Conservation (phyloP, 2,113 vertebrate species). For the Aphelocoma coerulescens region DNA sequence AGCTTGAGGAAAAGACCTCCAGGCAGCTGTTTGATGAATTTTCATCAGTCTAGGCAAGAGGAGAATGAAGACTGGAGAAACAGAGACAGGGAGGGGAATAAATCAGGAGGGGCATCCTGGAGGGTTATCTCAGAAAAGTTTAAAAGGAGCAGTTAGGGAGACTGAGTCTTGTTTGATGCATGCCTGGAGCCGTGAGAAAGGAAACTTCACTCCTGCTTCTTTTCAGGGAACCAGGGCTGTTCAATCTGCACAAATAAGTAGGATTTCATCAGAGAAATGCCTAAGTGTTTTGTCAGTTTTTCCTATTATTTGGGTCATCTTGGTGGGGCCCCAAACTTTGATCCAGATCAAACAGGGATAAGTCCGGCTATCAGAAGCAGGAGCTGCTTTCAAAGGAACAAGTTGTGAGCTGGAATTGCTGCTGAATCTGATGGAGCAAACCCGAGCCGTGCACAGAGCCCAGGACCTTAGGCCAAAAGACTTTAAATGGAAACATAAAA, state of each 20-base stretch:
- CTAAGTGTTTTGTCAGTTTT: conserved; percentile 17
- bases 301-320: conserved; percentile 3
- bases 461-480: conserved; percentile 15
- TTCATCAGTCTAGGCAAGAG: not conserved
- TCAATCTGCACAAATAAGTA: not conserved
- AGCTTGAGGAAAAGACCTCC: not conserved
- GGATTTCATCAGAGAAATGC: conserved; percentile 4
- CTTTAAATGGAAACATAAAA: conserved; percentile 26
- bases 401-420: not conserved
- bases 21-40: not conserved
- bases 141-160: not conserved
- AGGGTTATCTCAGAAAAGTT: not conserved
- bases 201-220: not conserved
- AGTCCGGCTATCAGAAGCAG: not conserved
- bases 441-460: not conserved
- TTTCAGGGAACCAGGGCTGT: not conserved
- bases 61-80: not conserved
- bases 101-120: not conserved
- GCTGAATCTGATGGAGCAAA: not conserved
- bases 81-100: not conserved
- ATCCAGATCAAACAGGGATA: conserved; percentile 1
- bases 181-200: not conserved
- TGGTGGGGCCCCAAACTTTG: not conserved
- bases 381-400: not conserved
- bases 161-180: not conserved